phyloP scores from a whole-genome alignment of 2,113 vertebrate genomes.

The Hippolais icterina region DNA sequence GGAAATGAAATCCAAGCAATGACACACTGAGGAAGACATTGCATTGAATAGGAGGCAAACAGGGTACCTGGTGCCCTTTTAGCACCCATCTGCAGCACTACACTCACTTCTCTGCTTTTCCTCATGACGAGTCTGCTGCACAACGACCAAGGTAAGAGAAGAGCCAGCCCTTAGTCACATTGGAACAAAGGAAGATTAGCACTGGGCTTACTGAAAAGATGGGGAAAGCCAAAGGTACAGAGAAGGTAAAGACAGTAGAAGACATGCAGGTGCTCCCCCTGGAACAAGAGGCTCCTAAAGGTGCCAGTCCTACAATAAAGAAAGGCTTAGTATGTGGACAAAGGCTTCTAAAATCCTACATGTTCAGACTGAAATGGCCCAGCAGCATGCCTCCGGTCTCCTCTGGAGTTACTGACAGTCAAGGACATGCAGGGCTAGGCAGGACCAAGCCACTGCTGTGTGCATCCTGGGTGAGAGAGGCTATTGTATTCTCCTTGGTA shows the following conservation, averaged over 20 bases:
- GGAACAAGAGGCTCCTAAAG: not conserved
- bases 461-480: not conserved
- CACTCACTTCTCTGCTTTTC: not conserved
- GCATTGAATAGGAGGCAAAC: not conserved
- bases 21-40: not conserved
- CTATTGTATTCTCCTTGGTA: not conserved
- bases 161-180: not conserved
- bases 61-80: not conserved
- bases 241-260: not conserved
- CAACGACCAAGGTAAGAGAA: not conserved
- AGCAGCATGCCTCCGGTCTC: rapidly evolving
- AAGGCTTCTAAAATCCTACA: not conserved
- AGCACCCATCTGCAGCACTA: not conserved
- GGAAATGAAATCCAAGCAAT: not conserved
- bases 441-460: not conserved
- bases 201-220: not conserved
- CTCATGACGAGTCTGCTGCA: not conserved
- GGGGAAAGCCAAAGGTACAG: not conserved
- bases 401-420: not conserved
- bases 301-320: not conserved
- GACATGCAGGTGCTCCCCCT: not conserved
- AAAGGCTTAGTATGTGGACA: not conserved
- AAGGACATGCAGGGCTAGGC: rapidly evolving
- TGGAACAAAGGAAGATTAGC: not conserved
- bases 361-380: not conserved